phyloP scores from a whole-genome alignment of 2,797 vertebrate genomes.

The Galago senegalensis region DNA sequence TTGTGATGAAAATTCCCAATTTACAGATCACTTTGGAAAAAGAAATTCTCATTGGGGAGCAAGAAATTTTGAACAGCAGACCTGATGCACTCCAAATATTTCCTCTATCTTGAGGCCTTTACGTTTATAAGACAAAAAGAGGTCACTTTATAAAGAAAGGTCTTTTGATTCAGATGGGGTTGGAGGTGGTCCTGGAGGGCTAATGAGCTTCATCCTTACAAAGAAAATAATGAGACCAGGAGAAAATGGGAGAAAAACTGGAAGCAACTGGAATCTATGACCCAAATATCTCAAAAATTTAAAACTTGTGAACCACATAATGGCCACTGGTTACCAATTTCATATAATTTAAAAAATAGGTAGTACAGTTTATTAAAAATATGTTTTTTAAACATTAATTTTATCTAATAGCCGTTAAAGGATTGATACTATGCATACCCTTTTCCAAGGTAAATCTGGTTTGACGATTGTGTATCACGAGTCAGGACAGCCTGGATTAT shows the following conservation, averaged over 20 bases:
- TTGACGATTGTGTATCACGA: background rate
- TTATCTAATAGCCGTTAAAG: background rate
- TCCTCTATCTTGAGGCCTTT: background rate
- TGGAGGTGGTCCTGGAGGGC: background rate
- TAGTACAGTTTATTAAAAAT: background rate
- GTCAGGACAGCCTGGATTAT: background rate
- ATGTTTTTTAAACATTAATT: background rate
- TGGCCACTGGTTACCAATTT: background rate
- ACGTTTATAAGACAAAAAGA: slow-evolving; percentile 14
- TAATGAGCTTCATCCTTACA: background rate
- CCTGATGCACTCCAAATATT: background rate
- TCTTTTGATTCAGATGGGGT: background rate
- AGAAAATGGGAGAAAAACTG: slow-evolving; percentile 17
- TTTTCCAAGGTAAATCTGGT: slow-evolving; percentile 28
- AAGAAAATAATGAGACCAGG: background rate
- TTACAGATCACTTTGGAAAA: background rate
- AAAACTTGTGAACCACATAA: background rate
- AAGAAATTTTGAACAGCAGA: background rate
- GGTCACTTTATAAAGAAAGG: background rate
- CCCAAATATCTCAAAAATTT: background rate
- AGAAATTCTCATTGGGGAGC: background rate
- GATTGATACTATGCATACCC: background rate
- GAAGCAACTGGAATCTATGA: background rate
- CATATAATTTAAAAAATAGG: background rate
- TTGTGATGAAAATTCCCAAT: background rate